Conservation (phyloP, 1,140 invertebrate species). For the Drosophila novamexicana region DNA sequence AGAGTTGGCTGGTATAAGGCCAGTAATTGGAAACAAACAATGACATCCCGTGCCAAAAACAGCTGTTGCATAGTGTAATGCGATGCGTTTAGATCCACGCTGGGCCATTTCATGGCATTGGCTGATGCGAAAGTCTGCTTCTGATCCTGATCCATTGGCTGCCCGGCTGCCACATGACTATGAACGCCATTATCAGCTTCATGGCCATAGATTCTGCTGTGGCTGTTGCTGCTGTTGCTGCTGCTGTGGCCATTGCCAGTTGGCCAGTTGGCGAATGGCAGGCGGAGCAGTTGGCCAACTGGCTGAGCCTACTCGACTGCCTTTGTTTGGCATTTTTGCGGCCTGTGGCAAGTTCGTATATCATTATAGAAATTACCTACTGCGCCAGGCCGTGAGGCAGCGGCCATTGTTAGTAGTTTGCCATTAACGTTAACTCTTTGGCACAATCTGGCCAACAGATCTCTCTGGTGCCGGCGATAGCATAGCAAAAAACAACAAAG, state of each 20-base stretch:
- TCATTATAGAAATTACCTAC: conserved; percentile 83
- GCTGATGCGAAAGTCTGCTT: conserved; percentile 31
- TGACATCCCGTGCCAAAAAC: background rate
- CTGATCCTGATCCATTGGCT: conserved; percentile 47
- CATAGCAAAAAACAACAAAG: conserved; percentile 41
- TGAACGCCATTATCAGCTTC: no score
- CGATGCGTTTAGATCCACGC: conserved; percentile 7
- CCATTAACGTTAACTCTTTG: conserved; percentile 81
- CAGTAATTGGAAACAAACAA: background rate
- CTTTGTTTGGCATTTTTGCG: conserved; percentile 58
- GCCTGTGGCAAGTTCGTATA: conserved; percentile 80
- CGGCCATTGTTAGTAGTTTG: conserved; percentile 78
- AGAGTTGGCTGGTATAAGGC: no score
- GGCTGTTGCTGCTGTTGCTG: conserved; percentile 1
- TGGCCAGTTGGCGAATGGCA: conserved; percentile 23
- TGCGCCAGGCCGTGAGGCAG: conserved; percentile 49
- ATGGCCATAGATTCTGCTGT: background rate
- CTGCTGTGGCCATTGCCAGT: conserved; percentile 7
- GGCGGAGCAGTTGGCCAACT: conserved; percentile 24
- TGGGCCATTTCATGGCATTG: conserved; percentile 54
- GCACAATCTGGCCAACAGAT: conserved; percentile 70
- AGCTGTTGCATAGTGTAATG: conserved; percentile 13
- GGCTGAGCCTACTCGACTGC: conserved; percentile 14
- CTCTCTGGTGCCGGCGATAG: conserved; percentile 40
- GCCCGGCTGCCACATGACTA: background rate